These are phyloP conservation scores for Leucania comma DNA, from an alignment of 2,888 invertebrate genomes.

Conservation along the genomic window DNA sequence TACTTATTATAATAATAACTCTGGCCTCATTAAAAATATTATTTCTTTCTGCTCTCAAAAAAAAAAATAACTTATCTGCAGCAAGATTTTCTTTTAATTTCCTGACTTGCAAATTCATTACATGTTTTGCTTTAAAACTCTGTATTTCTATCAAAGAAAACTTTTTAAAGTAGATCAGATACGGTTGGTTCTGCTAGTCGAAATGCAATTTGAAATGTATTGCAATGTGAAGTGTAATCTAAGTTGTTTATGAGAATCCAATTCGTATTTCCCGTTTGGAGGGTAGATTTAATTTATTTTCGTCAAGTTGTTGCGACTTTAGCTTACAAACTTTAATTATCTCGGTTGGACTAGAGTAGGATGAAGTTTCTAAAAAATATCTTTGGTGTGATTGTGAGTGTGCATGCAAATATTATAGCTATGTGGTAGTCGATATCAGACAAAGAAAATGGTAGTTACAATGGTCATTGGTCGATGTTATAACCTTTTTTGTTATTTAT, in stretches of 20 bases:
- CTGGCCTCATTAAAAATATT: neutral
- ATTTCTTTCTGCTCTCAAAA: neutral
- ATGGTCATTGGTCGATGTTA: too few relatives aligned
- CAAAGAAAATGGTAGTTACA: too few relatives aligned
- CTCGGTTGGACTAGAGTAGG: neutral
- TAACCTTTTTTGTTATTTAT: too few relatives aligned
- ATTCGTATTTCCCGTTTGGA: slow-evolving; percentile 17
- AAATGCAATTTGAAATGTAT: slow-evolving; percentile 16
- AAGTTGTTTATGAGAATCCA: slow-evolving; percentile 22
- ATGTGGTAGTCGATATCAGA: too few relatives aligned
- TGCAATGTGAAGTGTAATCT: neutral
- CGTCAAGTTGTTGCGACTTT: neutral
- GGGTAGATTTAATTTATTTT: slow-evolving; percentile 15
- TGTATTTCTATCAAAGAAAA: slow-evolving; percentile 14
- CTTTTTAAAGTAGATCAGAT: slow-evolving; percentile 15
- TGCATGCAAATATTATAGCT: too few relatives aligned
- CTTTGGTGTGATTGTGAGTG: too few relatives aligned
- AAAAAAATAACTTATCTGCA: neutral
- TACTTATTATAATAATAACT: neutral
- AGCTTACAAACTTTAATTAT: slow-evolving; percentile 5
- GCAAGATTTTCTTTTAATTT: slow-evolving; percentile 23
- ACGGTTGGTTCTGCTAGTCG: neutral
- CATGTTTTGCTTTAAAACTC: slow-evolving; percentile 5
- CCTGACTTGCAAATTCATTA: slow-evolving; percentile 32
- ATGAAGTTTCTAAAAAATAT: too few relatives aligned